Base-by-base conservation (phyloP, 2,113 vertebrate genomes). In the Limnothrissa miodon region DNA sequence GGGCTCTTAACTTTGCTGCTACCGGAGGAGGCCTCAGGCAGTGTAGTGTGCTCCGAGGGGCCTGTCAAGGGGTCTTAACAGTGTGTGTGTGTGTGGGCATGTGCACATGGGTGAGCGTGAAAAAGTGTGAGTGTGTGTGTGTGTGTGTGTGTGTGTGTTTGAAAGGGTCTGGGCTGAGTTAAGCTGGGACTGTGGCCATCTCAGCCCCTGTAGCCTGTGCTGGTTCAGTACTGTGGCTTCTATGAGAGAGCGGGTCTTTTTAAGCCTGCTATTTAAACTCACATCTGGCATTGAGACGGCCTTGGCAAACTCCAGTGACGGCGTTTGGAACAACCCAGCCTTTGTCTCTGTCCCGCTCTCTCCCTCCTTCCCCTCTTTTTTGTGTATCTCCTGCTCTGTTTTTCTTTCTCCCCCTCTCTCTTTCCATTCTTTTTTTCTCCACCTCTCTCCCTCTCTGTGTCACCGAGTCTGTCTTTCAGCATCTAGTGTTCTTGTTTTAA, bases 221-320 rank as follows among this genome's bases (percentile, higher is more conserved):
- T 39, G 66, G 59, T 66, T 66, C 10, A 7, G 25, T 66, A 17
- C 48, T 42, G 42, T 51, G 46, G 48, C 66, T 25, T 7, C 42
- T 0, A 21, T 45, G n/a, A 23, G 45, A 23, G 33, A 53, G 9
- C 23, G 39, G 42, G 39, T 80, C n/a, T 6, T 29, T 78, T 82
- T 70, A 79, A 82, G n/a, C 39, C 78, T 56, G 79, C 46, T 83
- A 82, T 78, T 83, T 85, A 83, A 85, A 86, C 78, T 80, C 82
- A 85, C 81, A 84, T 87, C 86, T 86, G 86, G 81, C 59, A 51
- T 44, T 25, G 29, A 53, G 51, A 1, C n/a, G 45, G 46, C 78
- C 66, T 51, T 44, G 44, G 48, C 25, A 51, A 51, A 81, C 78
- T 59, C n/a, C 78, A 45, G 56, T 59, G 48, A 29, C 66, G 29